Percentiles rank a stretch among this genome's conserved stretches.
Evolutionary conservation across 1,140 invertebrate species (phyloP).

Genomic region (Drosophila virilis): DNA sequence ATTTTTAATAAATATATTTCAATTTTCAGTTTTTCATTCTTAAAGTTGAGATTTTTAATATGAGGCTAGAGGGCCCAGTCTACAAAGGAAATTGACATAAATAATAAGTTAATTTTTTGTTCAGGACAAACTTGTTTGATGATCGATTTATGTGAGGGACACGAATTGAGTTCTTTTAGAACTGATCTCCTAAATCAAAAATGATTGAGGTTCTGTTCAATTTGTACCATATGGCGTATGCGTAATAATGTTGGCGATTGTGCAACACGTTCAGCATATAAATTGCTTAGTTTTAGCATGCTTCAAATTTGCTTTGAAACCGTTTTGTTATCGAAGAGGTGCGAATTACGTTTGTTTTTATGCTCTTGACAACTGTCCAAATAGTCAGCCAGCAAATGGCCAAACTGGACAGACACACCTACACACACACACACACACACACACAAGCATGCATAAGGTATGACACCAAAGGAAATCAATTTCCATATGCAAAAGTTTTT

Average conservation of each 20-base stretch:
- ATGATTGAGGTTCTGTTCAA: slow-evolving; percentile 28
- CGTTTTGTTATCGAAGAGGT: slow-evolving; percentile 47
- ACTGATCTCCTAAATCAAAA: slow-evolving; percentile 17
- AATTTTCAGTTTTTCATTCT: no score
- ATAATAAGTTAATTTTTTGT: slow-evolving; percentile 2
- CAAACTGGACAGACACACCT: slow-evolving; percentile 55
- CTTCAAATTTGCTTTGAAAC: slow-evolving; percentile 34
- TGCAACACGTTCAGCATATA: slow-evolving; percentile 71
- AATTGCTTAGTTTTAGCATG: slow-evolving; percentile 74
- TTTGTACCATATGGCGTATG: slow-evolving; percentile 49
- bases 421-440: slow-evolving; percentile 33
- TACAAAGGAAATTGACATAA: not conserved
- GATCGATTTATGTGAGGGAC: not conserved
- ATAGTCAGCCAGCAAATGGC: slow-evolving; percentile 64
- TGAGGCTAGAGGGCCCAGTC: no score
- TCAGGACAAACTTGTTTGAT: not conserved
- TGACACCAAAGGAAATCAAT: slow-evolving; percentile 78
- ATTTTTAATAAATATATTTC: no score
- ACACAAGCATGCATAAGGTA: slow-evolving; percentile 40
- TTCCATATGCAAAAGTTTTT: slow-evolving; percentile 82
- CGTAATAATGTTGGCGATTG: slow-evolving; percentile 46
- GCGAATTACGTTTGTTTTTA: slow-evolving; percentile 79
- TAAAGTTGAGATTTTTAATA: no score
- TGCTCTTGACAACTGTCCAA: slow-evolving; percentile 71
- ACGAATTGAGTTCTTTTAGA: not conserved